phyloP scores from a whole-genome alignment of 2,888 invertebrate species.

The Scelioninae gen. 2 region DNA sequence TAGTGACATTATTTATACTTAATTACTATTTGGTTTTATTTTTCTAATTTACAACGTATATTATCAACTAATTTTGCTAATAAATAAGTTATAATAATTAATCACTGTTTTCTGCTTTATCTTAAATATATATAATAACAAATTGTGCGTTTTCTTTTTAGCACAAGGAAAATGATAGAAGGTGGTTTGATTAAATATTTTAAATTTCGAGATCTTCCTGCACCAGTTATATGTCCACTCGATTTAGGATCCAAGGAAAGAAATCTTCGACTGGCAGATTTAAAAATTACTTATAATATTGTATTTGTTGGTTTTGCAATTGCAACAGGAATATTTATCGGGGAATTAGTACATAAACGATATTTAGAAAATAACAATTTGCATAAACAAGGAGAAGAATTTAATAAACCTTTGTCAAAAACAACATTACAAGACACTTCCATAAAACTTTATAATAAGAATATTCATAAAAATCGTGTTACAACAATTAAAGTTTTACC shows the following conservation, averaged over 20 bases:
- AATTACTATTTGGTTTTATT: too few relatives aligned
- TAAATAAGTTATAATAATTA: too few relatives aligned
- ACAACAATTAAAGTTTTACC: conserved; percentile 42
- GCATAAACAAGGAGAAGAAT: background rate
- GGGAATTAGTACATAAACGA: conserved; percentile 34
- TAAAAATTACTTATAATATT: conserved; percentile 87
- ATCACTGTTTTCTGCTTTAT: too few relatives aligned
- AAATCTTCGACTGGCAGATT: conserved; percentile 84
- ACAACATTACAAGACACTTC: conserved; percentile 3
- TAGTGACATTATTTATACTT: too few relatives aligned
- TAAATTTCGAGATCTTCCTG: conserved; percentile 80
- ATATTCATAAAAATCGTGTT: conserved; percentile 44
- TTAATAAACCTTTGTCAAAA: background rate
- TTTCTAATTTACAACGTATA: too few relatives aligned
- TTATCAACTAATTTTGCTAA: too few relatives aligned
- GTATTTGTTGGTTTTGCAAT: conserved; percentile 83
- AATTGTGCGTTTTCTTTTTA: too few relatives aligned
- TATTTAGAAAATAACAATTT: conserved; percentile 7
- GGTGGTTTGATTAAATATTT: conserved; percentile 85
- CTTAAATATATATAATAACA: too few relatives aligned
- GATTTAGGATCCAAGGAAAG: conserved; percentile 88
- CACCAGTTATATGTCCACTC: conserved; percentile 87
- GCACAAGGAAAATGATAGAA: conserved; percentile 83
- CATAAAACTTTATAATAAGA: conserved; percentile 20
- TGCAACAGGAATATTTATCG: conserved; percentile 74